Percentiles rank a stretch among this genome's conserved stretches.
phyloP scores from a whole-genome alignment of 2,888 invertebrate species.

The Falcaria lacertinaria region DNA sequence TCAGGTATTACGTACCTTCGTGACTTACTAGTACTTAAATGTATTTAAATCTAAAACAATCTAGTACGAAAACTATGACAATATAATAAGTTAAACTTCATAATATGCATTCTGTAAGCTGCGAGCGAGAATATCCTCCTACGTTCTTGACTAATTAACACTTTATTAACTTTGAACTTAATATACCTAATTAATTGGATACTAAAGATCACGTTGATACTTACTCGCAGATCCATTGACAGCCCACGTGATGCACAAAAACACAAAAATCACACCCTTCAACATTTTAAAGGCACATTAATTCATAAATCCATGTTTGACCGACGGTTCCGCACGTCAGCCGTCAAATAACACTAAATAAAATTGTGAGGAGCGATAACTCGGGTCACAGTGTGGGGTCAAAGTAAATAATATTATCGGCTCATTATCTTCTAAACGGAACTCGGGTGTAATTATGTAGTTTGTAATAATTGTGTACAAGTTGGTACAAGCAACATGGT shows the following conservation, averaged over 20 bases:
- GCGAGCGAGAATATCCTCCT: no score
- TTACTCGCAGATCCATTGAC: constrained; percentile 60
- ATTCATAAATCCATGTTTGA: constrained; percentile 45
- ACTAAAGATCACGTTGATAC: constrained; percentile 21
- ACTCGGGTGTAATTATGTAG: constrained; percentile 38
- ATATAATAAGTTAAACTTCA: no score
- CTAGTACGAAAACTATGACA: no score
- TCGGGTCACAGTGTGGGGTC: constrained; percentile 55
- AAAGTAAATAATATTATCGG: constrained; percentile 63
- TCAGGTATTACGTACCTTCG: no score
- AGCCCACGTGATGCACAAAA: constrained; percentile 51
- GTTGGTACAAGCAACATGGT: constrained; percentile 7
- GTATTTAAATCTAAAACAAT: no score
- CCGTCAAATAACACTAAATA: constrained; percentile 49
- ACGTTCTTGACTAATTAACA: no score
- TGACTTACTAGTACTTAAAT: no score
- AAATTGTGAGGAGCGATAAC: constrained; percentile 46
- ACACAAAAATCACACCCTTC: constrained; percentile 61
- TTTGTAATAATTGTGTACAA: constrained; percentile 45
- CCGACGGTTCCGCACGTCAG: constrained; percentile 41
- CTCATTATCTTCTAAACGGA: constrained; percentile 50
- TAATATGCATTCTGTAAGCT: no score
- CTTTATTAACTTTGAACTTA: no score
- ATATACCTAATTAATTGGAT: no score
- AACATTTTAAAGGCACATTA: constrained; percentile 50